Conservation (phyloP, 2,113 vertebrate species). For the Regulus satrapa region DNA sequence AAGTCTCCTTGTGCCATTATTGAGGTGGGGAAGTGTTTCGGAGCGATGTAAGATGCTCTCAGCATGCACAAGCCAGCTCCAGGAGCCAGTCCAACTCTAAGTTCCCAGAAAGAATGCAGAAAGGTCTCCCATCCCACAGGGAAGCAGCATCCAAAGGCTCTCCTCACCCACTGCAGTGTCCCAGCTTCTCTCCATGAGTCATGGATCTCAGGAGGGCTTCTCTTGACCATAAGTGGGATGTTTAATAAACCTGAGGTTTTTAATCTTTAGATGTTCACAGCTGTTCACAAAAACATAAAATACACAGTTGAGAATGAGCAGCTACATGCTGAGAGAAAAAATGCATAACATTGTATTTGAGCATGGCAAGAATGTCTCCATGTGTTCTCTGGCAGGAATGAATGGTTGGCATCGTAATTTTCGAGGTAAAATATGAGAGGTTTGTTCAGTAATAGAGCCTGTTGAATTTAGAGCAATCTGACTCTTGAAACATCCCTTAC, state of each 20-base stretch:
- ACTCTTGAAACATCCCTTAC: neutral
- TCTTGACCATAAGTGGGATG: neutral
- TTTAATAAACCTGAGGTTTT: neutral
- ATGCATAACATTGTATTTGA: neutral
- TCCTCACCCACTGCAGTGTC: neutral
- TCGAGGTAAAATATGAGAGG: neutral
- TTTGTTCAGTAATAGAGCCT: neutral
- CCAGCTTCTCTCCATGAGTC: neutral
- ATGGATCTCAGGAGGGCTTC: accelerated
- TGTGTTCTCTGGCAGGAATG: neutral
- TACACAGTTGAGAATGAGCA: neutral
- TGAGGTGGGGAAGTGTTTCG: neutral
- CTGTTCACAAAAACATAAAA: neutral
- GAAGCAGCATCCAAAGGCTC: neutral
- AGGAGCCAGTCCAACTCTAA: neutral
- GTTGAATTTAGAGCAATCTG: neutral
- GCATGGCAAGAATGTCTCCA: neutral
- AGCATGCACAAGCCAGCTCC: neutral
- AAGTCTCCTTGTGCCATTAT: neutral
- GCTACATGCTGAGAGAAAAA: neutral
- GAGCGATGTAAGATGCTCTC: neutral
- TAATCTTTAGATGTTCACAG: neutral
- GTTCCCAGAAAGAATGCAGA: neutral
- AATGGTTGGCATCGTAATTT: neutral
- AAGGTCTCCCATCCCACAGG: neutral